These are phyloP conservation scores for Shargacucullia verbasci DNA, from an alignment of 2,888 invertebrate genomes.

Conservation along the genomic window DNA sequence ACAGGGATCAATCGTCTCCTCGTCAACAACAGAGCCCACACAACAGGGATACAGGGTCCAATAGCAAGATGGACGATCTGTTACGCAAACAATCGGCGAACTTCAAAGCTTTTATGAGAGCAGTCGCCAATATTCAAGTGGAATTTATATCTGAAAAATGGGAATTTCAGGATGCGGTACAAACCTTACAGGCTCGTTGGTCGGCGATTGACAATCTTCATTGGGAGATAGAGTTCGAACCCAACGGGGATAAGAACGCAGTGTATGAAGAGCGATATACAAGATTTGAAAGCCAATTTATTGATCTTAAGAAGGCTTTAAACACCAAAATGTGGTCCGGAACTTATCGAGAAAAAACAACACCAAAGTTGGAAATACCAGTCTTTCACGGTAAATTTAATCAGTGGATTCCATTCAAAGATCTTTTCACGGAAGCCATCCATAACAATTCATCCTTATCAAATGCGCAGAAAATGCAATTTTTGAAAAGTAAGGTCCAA, in stretches of 20 bases:
- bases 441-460: constrained; percentile 3
- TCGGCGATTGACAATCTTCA: constrained; percentile 3
- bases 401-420: constrained; percentile 8
- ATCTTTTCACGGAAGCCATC: constrained; percentile 1
- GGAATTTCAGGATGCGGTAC: constrained; percentile 7
- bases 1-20: constrained; percentile 2
- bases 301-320: background rate
- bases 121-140: constrained; percentile 9
- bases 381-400: background rate
- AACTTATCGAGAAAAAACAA: constrained; percentile 4
- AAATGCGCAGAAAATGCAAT: too few species aligned
- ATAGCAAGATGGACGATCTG: constrained; percentile 5
- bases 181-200: constrained; percentile 7
- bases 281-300: constrained; percentile 3
- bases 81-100: constrained; percentile 4
- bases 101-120: too few species aligned
- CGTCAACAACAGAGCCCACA: background rate
- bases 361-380: constrained; percentile 2
- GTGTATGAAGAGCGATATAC: constrained; percentile 8
- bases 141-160: constrained; percentile 10
- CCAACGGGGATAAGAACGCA: background rate
- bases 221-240: constrained; percentile 3
- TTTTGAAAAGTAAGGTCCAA: too few species aligned
- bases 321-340: too few species aligned
- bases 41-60: constrained; percentile 4